These are phyloP conservation scores for Augochlorella aurata DNA, from an alignment of 2,888 invertebrate species.

Conservation along the genomic window DNA sequence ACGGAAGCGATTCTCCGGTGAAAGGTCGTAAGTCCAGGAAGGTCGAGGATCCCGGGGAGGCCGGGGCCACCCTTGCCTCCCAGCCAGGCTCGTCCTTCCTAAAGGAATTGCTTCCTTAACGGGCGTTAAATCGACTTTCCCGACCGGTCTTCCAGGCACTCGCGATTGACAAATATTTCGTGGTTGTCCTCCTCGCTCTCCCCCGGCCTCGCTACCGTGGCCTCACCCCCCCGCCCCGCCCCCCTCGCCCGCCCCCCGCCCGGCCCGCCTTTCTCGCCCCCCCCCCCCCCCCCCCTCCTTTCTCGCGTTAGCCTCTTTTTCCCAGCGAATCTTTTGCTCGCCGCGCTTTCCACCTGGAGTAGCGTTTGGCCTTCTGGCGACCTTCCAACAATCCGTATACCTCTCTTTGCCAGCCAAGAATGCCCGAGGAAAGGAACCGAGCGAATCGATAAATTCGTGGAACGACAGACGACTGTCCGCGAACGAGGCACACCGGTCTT, in stretches of 20 bases:
- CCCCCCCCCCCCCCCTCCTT: too few species aligned
- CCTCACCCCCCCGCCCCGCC: neutral
- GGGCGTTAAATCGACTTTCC: conserved; percentile 72
- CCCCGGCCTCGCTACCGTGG: neutral
- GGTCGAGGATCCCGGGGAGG: conserved; percentile 62
- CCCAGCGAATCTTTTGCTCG: conserved; percentile 18
- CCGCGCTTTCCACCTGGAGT: conserved; percentile 59
- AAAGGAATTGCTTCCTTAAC: conserved; percentile 71
- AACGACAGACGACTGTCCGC: conserved; percentile 36
- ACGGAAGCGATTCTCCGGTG: conserved; percentile 69
- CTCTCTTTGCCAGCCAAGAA: conserved; percentile 38
- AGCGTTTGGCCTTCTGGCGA: conserved; percentile 68
- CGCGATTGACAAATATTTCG: conserved; percentile 76
- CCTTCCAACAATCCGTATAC: conserved; percentile 66
- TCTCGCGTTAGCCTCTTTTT: conserved; percentile 30
- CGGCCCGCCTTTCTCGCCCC: neutral
- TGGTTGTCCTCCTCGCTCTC: conserved; percentile 44
- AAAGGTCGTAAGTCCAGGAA: conserved; percentile 66
- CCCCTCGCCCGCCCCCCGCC: neutral
- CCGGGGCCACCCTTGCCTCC: conserved; percentile 39
- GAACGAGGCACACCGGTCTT: conserved; percentile 40
- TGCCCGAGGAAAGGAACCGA: conserved; percentile 41
- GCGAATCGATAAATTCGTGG: conserved; percentile 62
- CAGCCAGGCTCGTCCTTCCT: conserved; percentile 59
- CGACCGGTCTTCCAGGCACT: conserved; percentile 51